phyloP scores from a whole-genome alignment of 2,113 vertebrate species.

The Macrotis lagotis region DNA sequence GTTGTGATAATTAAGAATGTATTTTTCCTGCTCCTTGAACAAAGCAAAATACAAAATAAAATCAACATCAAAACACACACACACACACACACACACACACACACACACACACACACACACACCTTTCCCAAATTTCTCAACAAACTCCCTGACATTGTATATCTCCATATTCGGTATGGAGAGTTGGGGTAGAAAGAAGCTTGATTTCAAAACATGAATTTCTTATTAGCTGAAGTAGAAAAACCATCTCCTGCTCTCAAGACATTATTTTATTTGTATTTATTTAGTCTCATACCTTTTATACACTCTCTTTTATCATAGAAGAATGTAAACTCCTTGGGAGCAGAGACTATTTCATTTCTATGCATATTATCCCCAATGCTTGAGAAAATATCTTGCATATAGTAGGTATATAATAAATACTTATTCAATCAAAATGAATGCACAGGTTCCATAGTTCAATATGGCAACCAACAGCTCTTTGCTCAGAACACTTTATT shows the following conservation, averaged over 20 bases:
- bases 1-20: neutral
- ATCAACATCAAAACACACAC: neutral
- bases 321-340: too few species aligned
- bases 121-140: neutral
- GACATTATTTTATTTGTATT: too few species aligned
- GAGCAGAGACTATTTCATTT: too few species aligned
- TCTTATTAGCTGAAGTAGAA: neutral
- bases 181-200: neutral
- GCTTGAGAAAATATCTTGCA: too few species aligned
- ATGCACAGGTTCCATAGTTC: too few species aligned
- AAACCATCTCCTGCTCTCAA: neutral
- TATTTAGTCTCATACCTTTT: too few species aligned
- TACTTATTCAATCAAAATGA: too few species aligned
- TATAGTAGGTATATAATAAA: too few species aligned
- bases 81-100: neutral
- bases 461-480: too few species aligned
- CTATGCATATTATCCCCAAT: too few species aligned
- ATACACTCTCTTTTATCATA: too few species aligned
- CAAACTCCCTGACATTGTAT: constrained; percentile 4
- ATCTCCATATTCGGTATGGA: neutral
- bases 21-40: neutral
- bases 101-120: neutral
- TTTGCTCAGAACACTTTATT: too few species aligned
- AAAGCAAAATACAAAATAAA: constrained; percentile 20
- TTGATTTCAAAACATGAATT: neutral